Evolutionary conservation across 2,113 vertebrate species (phyloP).

Genomic region (Rhinolophus ferrumequinum): DNA sequence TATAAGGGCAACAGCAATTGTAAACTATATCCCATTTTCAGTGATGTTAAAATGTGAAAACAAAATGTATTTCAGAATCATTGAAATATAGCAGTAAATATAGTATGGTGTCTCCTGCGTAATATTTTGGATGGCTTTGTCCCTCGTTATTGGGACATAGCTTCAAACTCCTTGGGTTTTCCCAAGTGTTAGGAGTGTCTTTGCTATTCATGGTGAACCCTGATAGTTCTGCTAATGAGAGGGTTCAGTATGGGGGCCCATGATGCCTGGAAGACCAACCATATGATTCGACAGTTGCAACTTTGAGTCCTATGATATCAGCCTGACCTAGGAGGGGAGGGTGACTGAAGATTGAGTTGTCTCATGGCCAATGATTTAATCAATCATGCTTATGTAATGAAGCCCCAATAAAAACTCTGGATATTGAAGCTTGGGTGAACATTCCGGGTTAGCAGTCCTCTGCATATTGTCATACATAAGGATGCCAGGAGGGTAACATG

Average conservation of each 20-base stretch:
- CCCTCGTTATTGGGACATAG: neutral
- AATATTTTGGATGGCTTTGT: neutral
- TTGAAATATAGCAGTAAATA: neutral
- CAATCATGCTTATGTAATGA: too few species aligned
- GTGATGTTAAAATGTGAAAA: neutral
- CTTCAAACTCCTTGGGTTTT: neutral
- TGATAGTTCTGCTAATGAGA: neutral
- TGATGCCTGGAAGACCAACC: neutral
- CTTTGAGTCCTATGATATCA: neutral
- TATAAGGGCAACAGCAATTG: neutral
- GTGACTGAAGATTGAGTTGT: too few species aligned
- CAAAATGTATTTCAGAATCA: neutral
- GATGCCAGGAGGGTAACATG: fast-evolving
- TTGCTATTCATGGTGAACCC: neutral
- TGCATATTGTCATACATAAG: too few species aligned
- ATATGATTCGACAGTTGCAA: neutral
- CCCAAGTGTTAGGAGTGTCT: neutral
- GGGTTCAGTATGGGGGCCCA: neutral
- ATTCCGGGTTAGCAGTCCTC: neutral
- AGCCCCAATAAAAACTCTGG: too few species aligned
- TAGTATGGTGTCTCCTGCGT: neutral
- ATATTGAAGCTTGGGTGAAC: neutral
- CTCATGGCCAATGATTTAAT: too few species aligned
- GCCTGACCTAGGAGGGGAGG: neutral
- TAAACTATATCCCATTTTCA: neutral